phyloP scores from a whole-genome alignment of 2,113 vertebrate species.

The Fukomys damarensis region DNA sequence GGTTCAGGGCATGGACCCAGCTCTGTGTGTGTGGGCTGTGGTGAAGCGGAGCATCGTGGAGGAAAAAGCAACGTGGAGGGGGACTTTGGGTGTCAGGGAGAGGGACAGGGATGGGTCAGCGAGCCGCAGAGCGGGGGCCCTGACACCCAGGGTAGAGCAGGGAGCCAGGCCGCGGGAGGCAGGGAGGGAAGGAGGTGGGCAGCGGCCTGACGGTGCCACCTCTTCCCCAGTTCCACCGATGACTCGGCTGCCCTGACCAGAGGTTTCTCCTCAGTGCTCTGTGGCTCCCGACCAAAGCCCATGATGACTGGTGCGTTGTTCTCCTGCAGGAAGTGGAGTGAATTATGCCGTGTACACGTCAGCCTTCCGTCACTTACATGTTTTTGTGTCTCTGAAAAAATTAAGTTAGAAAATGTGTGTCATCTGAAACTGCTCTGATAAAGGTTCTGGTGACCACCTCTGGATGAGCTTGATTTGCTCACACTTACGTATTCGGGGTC shows the following conservation, averaged over 20 bases:
- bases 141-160: not conserved
- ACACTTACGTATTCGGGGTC: not conserved
- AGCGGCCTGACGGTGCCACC: not conserved
- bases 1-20: not conserved
- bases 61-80: not conserved
- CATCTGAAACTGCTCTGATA: not conserved
- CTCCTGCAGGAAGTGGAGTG: not conserved
- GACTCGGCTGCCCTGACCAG: not conserved
- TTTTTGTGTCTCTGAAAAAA: not conserved
- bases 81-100: not conserved
- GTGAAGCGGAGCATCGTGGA: not conserved
- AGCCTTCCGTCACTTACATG: not conserved
- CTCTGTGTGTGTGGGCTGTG: not conserved
- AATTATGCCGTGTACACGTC: accelerated
- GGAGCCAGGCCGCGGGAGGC: accelerated
- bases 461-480: not conserved
- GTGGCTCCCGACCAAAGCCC: not conserved
- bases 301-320: accelerated
- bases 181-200: accelerated
- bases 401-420: not conserved
- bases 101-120: not conserved
- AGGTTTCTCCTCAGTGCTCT: not conserved
- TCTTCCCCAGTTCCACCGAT: not conserved
- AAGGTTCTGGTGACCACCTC: not conserved
- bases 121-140: not conserved